These are phyloP conservation scores for Mamestra brassicae DNA, from an alignment of 2,888 invertebrate species.

Conservation along the genomic window DNA sequence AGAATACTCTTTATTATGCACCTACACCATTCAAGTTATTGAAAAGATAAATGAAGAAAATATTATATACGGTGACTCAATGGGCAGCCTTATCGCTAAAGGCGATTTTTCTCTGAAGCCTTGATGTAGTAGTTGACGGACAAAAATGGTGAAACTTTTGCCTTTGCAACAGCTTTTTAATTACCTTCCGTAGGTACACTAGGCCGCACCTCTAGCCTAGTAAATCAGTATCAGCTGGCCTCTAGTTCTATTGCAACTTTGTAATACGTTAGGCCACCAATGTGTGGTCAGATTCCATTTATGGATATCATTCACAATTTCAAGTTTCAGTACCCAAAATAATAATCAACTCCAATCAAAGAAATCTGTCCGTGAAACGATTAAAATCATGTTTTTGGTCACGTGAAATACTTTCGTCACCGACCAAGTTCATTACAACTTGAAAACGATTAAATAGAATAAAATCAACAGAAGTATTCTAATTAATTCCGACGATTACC, in stretches of 20 bases:
- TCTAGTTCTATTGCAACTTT: not conserved
- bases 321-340: not conserved
- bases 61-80: no score
- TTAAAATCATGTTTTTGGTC: not conserved
- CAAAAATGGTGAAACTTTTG: no score
- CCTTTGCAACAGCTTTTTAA: no score
- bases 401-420: not conserved
- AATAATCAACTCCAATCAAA: not conserved
- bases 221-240: not conserved
- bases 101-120: no score
- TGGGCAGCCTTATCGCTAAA: no score
- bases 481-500: constrained; percentile 7
- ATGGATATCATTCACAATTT: not conserved
- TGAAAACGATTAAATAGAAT: constrained; percentile 6
- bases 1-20: not conserved
- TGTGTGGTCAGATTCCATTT: no score
- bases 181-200: no score
- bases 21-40: not conserved
- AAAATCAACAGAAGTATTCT: not conserved
- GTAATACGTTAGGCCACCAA: no score
- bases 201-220: no score
- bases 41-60: no score
- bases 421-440: constrained; percentile 8
- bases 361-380: not conserved
- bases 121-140: no score